These are phyloP conservation scores for Melanerpes aurifrons DNA, from an alignment of 2,113 vertebrate genomes.

Conservation along the genomic window DNA sequence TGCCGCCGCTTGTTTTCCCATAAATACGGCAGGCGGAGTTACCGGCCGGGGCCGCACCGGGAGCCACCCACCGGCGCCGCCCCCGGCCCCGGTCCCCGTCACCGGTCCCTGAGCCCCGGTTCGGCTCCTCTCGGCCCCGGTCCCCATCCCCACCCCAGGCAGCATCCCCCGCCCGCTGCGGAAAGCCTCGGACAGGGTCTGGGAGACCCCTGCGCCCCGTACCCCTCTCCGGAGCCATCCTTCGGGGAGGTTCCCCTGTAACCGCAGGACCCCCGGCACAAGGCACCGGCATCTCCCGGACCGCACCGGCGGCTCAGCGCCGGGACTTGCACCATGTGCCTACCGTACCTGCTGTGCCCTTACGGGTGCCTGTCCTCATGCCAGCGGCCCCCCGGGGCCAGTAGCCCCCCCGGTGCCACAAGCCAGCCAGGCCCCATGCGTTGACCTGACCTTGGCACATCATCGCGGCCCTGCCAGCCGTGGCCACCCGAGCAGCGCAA, in stretches of 20 bases:
- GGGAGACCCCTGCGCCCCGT: not conserved
- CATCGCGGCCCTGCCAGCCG: accelerated
- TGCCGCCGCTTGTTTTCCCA: slow-evolving; percentile 29
- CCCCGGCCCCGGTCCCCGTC: not conserved
- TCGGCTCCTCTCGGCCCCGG: not conserved
- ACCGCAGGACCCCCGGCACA: too few relatives aligned
- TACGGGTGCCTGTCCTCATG: not conserved
- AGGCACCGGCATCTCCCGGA: not conserved
- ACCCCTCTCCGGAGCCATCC: not conserved
- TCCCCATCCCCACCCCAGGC: not conserved
- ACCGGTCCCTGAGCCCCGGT: too few relatives aligned
- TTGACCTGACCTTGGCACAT: not conserved
- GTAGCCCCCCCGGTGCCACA: not conserved
- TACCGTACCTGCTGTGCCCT: too few relatives aligned
- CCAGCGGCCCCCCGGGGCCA: not conserved
- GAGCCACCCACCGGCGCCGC: not conserved
- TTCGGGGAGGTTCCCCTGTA: not conserved
- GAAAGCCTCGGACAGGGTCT: not conserved
- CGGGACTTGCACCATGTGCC: accelerated
- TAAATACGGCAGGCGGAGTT: slow-evolving; percentile 51
- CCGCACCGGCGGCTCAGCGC: not conserved
- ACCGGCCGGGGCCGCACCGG: not conserved
- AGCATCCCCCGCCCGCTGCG: not conserved
- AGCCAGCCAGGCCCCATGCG: too few relatives aligned
- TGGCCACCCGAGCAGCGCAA: not conserved